A percentile compares a stretch with the other conserved stretches of the same genome.
These are phyloP conservation scores for Aphelenchoides bicaudatus DNA, from an alignment of 2,888 invertebrate genomes.

Conservation along the genomic window DNA sequence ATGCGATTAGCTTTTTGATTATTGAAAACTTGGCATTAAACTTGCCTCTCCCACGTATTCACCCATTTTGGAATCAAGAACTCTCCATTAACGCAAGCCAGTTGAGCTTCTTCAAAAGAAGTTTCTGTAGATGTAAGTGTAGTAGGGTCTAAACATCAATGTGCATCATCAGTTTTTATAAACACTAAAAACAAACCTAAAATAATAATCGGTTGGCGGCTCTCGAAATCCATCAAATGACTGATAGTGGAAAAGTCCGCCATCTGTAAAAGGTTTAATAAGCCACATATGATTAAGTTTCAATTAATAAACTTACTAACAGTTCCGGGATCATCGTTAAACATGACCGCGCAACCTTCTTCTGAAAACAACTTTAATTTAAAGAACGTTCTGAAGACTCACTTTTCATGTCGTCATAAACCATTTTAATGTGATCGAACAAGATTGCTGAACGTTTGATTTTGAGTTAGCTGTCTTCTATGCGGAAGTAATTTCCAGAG, in stretches of 20 bases:
- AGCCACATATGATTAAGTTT: no score
- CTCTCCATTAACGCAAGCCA: conserved; percentile 34
- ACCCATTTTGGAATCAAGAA: conserved; percentile 35
- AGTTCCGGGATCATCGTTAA: conserved; percentile 50
- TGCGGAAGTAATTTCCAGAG: no score
- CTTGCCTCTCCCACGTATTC: conserved; percentile 44
- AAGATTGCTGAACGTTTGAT: no score
- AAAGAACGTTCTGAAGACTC: no score
- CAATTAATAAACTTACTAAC: no score
- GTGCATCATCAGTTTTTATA: background rate
- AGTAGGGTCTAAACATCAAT: conserved; percentile 42
- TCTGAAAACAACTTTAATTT: conserved; percentile 32
- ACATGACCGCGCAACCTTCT: conserved; percentile 39
- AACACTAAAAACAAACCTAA: conserved; percentile 36
- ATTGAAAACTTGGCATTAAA: background rate
- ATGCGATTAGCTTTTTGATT: background rate
- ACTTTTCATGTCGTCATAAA: no score
- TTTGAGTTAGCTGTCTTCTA: no score
- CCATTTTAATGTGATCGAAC: no score
- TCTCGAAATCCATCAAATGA: conserved; percentile 49
- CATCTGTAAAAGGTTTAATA: no score
- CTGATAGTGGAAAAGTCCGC: conserved; percentile 49
- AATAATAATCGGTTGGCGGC: conserved; percentile 61
- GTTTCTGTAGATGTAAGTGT: conserved; percentile 27
- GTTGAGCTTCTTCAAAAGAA: background rate